A percentile compares a stretch with the other conserved stretches of the same genome.
Conservation (phyloP, 2,113 vertebrate genomes). For the Natator depressus region DNA sequence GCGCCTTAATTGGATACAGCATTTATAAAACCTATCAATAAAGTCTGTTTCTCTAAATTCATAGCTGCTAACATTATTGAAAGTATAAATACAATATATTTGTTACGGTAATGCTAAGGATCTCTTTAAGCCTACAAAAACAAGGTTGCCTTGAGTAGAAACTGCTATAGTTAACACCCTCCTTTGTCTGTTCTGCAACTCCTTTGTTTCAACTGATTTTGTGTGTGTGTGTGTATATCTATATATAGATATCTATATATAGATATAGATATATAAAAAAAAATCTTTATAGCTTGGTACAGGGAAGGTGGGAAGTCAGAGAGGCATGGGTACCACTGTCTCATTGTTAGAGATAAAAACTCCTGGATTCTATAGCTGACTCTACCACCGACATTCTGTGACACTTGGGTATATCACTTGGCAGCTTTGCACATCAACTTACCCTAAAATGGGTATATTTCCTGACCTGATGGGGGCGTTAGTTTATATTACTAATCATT, state of each 20-base stretch:
- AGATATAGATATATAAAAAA: background rate
- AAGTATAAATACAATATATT: constrained; percentile 51
- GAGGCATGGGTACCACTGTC: background rate
- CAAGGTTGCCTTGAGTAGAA: constrained; percentile 2
- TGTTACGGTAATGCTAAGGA: constrained; percentile 13
- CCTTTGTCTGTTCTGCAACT: background rate
- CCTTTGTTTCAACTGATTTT: constrained; percentile 7
- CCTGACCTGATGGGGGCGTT: background rate
- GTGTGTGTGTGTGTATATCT: background rate
- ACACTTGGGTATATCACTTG: background rate
- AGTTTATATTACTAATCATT: background rate
- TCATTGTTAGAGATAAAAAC: too few relatives aligned
- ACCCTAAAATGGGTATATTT: background rate
- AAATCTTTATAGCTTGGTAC: background rate
- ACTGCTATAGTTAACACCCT: background rate
- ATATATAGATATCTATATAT: too few relatives aligned
- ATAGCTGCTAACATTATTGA: constrained; percentile 48
- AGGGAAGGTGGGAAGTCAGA: background rate
- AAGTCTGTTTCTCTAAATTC: constrained; percentile 59
- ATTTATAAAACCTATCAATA: constrained; percentile 85
- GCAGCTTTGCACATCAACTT: background rate
- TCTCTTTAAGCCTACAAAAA: background rate
- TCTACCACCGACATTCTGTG: background rate
- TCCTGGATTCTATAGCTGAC: background rate
- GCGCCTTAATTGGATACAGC: constrained; percentile 85